A percentile compares a stretch with the other conserved stretches of the same genome.
Evolutionary conservation across 2,797 vertebrate species (phyloP).

Genomic region (Picus viridis): DNA sequence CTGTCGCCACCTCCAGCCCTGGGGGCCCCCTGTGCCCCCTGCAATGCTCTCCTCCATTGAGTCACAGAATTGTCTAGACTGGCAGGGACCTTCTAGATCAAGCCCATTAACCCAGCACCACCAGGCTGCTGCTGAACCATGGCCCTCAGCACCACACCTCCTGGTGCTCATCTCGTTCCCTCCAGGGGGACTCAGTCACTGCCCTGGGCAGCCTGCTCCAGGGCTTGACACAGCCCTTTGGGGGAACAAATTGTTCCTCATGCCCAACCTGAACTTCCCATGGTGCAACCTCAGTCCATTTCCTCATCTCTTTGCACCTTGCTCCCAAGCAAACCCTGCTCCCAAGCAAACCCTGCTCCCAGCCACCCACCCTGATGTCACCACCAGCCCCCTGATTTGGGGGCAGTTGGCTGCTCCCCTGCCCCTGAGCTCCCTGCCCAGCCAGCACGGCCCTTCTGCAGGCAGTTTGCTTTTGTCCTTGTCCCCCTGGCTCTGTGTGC

Average conservation of each 20-base stretch:
- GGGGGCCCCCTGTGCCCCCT: no score
- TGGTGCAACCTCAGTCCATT: not conserved
- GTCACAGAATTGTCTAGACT: not conserved
- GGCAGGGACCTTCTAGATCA: not conserved
- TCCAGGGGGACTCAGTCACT: not conserved
- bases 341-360: not conserved
- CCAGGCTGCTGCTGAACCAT: not conserved
- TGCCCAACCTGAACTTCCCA: not conserved
- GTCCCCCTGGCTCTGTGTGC: not conserved
- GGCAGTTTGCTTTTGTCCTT: not conserved
- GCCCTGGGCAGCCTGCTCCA: not conserved
- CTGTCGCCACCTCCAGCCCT: no score
- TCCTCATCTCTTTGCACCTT: not conserved
- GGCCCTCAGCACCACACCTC: not conserved
- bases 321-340: no score
- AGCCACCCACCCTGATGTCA: fast-evolving
- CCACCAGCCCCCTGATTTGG: not conserved
- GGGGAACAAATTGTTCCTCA: not conserved
- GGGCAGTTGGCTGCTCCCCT: not conserved
- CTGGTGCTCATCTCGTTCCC: not conserved
- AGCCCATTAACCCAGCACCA: not conserved
- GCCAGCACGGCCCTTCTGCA: not conserved
- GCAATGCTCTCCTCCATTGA: not conserved
- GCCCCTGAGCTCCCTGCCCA: not conserved
- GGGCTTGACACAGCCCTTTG: not conserved